Evolutionary conservation across 35 echinoderm and acorn worm species (phyloP).

Genomic region (Diadema setosum): DNA sequence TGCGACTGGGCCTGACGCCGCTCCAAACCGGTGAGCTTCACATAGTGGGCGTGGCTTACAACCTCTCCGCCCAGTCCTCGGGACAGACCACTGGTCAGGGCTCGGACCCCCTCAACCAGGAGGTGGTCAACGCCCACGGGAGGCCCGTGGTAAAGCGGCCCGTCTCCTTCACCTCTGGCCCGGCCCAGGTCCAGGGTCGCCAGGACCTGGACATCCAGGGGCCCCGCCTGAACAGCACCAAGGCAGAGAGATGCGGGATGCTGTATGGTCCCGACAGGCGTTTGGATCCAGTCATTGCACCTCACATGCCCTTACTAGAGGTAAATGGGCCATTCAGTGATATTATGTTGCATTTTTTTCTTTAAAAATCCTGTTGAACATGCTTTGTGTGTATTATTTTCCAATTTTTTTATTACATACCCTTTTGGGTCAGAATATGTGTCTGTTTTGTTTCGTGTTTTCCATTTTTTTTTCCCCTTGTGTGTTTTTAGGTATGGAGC

Average conservation of each 20-base stretch:
- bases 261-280: slow-evolving; percentile 92
- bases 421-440: no score
- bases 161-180: slow-evolving; percentile 22
- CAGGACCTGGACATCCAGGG: slow-evolving; percentile 98
- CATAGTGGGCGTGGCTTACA: slow-evolving; percentile 70
- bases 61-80: slow-evolving; percentile 49
- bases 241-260: slow-evolving; percentile 61
- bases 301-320: slow-evolving; percentile 85
- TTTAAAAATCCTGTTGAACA: no score
- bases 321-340: no score
- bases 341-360: no score
- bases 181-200: slow-evolving; percentile 64
- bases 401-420: no score
- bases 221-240: slow-evolving; percentile 73
- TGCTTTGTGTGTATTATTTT: no score
- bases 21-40: slow-evolving; percentile 71
- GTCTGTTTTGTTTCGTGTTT: no score
- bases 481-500: no score
- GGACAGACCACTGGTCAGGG: not conserved
- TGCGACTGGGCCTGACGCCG: slow-evolving; percentile 54
- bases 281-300: slow-evolving; percentile 83
- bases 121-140: slow-evolving; percentile 16
- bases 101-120: slow-evolving; percentile 18
- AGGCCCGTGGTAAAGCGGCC: slow-evolving; percentile 25
- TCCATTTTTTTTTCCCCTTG: no score